These are phyloP conservation scores for Rana temporaria DNA, from an alignment of 2,113 vertebrate species.

Conservation along the genomic window DNA sequence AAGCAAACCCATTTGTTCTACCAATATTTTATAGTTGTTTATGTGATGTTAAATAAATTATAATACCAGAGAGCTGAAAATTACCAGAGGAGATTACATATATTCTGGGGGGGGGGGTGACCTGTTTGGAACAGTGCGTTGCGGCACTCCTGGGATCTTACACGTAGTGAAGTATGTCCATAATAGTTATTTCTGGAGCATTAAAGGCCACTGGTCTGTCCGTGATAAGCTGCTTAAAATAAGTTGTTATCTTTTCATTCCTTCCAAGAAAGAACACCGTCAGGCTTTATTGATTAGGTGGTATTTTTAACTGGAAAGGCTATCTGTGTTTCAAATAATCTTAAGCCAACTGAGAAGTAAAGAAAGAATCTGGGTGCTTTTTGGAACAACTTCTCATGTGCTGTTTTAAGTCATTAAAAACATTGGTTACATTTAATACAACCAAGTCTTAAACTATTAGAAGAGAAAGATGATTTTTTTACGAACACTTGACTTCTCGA, in stretches of 20 bases:
- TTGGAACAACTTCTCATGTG: background rate
- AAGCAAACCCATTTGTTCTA: no score
- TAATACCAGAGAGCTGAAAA: background rate
- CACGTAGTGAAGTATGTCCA: background rate
- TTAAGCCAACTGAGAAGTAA: slow-evolving; percentile 13
- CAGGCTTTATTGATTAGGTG: slow-evolving; percentile 20
- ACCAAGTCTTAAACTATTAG: no score
- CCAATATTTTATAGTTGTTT: no score
- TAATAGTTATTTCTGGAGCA: background rate
- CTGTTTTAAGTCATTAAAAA: background rate
- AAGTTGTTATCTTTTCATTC: slow-evolving; percentile 6
- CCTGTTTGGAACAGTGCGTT: background rate
- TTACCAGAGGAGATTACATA: background rate
- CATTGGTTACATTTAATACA: no score
- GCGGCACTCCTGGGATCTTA: background rate
- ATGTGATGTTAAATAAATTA: background rate
- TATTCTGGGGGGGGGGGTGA: background rate
- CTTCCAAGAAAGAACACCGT: background rate
- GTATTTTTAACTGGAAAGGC: slow-evolving; percentile 23
- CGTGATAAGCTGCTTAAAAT: slow-evolving; percentile 17
- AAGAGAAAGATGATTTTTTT: no score
- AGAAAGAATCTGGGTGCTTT: background rate
- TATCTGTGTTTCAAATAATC: background rate
- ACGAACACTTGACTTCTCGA: no score
- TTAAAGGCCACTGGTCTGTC: background rate